Percentiles rank a stretch among this genome's conserved stretches.
Conservation (phyloP, 2,113 vertebrate species). For the Catagonus wagneri region DNA sequence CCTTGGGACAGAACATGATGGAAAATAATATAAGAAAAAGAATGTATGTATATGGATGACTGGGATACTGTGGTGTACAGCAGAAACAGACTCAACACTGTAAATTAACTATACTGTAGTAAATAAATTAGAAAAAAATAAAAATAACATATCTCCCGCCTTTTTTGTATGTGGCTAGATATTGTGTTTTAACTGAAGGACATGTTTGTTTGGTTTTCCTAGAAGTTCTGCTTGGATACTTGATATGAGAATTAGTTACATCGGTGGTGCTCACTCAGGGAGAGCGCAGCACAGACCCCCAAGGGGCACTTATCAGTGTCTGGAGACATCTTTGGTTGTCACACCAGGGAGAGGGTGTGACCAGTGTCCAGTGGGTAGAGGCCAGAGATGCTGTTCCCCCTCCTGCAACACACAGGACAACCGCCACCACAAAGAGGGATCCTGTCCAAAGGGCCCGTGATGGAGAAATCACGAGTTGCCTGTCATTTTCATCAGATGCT, state of each 20-base stretch:
- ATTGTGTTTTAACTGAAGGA: not conserved
- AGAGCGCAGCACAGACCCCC: not conserved
- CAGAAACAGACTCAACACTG: no score
- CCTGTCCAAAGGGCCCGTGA: not conserved
- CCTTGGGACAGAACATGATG: no score
- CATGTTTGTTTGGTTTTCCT: not conserved
- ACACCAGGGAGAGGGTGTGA: not conserved
- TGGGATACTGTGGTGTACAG: no score
- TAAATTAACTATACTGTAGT: no score
- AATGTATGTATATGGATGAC: no score
- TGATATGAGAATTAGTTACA: not conserved
- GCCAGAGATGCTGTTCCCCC: no score
- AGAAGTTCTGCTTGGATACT: not conserved
- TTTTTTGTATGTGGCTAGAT: not conserved
- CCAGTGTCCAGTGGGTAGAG: not conserved
- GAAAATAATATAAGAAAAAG: no score
- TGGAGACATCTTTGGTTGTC: not conserved
- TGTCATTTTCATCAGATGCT: not conserved
- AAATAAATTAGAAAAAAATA: no score
- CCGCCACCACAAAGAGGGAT: no score
- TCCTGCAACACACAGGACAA: not conserved
- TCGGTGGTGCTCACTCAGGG: not conserved
- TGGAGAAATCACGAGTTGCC: not conserved
- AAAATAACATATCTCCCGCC: no score
- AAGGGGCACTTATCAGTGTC: not conserved